A percentile compares a stretch with the other conserved stretches of the same genome.
Evolutionary conservation across 2,888 invertebrate species (phyloP).

Genomic region (Cordylochernes scorpioides): DNA sequence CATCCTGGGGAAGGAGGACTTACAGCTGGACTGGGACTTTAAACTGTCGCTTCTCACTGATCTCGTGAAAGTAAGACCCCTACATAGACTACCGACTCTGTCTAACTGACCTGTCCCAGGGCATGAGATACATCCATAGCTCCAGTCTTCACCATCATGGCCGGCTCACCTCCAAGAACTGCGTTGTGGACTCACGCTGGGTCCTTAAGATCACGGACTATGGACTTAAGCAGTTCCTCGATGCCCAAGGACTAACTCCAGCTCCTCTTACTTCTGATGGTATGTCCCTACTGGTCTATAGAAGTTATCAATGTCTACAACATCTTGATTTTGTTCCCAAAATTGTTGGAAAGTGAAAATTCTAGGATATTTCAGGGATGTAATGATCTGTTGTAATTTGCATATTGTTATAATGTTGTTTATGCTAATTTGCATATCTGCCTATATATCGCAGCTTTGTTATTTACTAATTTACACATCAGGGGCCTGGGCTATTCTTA

Average conservation of each 20-base stretch:
- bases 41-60: constrained; percentile 72
- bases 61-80: constrained; percentile 40
- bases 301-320: too few species aligned
- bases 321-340: neutral
- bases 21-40: constrained; percentile 83
- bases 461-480: too few species aligned
- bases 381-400: too few species aligned
- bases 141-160: constrained; percentile 59
- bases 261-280: constrained; percentile 39
- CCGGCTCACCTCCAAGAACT: constrained; percentile 59
- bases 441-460: too few species aligned
- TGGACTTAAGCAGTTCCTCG: constrained; percentile 46
- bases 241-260: constrained; percentile 39
- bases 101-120: constrained; percentile 27
- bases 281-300: too few species aligned
- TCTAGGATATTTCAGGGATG: too few species aligned
- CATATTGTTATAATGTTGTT: too few species aligned
- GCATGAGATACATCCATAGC: constrained; percentile 66
- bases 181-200: constrained; percentile 85
- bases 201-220: constrained; percentile 80
- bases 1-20: constrained; percentile 60
- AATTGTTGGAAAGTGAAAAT: neutral
- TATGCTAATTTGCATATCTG: too few species aligned
- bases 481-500: too few species aligned
- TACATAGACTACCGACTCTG: neutral